These are phyloP conservation scores for Alviniconcha strummeri DNA, from an alignment of 2,888 invertebrate genomes.

Conservation along the genomic window DNA sequence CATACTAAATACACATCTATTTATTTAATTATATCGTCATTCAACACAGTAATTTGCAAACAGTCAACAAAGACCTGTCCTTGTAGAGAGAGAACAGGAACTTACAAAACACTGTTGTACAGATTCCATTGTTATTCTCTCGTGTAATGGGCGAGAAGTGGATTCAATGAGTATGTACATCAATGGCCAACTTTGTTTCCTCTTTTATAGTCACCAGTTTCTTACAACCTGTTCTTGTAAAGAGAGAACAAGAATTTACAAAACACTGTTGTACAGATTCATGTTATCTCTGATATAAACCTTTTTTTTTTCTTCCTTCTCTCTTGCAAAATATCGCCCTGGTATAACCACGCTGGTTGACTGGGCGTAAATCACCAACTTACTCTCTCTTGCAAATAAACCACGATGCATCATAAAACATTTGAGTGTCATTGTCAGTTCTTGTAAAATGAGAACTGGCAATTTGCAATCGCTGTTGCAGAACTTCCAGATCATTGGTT, in stretches of 20 bases:
- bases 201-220: too few species aligned
- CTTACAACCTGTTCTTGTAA: conserved; percentile 13
- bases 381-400: too few species aligned
- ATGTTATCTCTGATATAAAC: not conserved
- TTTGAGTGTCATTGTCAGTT: not conserved
- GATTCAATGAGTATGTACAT: too few species aligned
- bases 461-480: conserved; percentile 38
- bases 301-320: not conserved
- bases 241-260: conserved; percentile 22
- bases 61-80: not conserved
- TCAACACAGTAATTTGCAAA: too few species aligned
- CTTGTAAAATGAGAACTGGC: conserved; percentile 23
- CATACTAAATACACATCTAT: too few species aligned
- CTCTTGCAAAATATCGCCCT: not conserved
- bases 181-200: too few species aligned
- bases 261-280: conserved; percentile 22
- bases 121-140: not conserved
- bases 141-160: too few species aligned
- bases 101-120: conserved; percentile 25
- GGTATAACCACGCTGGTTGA: too few species aligned
- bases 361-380: too few species aligned
- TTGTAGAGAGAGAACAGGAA: conserved; percentile 23
- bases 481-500: conserved; percentile 7
- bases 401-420: too few species aligned
- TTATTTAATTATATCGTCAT: too few species aligned